Evolutionary conservation across 2,113 vertebrate genomes (phyloP).

Genomic region (Scophthalmus maximus): DNA sequence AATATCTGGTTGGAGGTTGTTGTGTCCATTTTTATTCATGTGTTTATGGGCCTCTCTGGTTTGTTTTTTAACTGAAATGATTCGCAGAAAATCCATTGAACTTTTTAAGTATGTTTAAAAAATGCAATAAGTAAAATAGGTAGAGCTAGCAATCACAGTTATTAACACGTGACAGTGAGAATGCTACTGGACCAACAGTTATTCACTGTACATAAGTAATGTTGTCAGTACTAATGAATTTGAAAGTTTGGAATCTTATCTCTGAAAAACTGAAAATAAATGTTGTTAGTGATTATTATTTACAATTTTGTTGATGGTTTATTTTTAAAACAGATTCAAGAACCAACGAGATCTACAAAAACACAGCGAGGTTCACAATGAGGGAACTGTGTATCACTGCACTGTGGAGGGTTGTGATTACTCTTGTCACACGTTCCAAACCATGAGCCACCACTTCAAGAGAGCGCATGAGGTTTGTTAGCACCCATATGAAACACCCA

Average conservation of each 20-base stretch:
- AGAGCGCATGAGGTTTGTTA: conserved; percentile 75
- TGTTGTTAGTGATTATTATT: not conserved
- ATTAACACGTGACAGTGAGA: too few species aligned
- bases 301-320: not conserved
- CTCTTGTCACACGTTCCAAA: conserved; percentile 72
- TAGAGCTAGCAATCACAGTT: too few species aligned
- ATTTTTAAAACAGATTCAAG: conserved; percentile 77
- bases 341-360: conserved; percentile 83
- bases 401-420: conserved; percentile 82
- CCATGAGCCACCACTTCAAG: conserved; percentile 79
- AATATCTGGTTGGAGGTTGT: too few species aligned
- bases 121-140: too few species aligned
- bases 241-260: not conserved
- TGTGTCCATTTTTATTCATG: too few species aligned
- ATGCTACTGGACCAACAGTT: too few species aligned
- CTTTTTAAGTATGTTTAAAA: too few species aligned
- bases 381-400: conserved; percentile 84
- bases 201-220: not conserved
- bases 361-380: conserved; percentile 83
- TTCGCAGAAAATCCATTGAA: too few species aligned
- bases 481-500: not conserved
- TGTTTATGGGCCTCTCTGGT: too few species aligned
- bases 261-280: not conserved
- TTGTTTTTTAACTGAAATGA: too few species aligned
- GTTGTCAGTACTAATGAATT: not conserved